A percentile compares a stretch with the other conserved stretches of the same genome.
Evolutionary conservation across 2,888 invertebrate species (phyloP).

Genomic region (Limenitis arthemis): DNA sequence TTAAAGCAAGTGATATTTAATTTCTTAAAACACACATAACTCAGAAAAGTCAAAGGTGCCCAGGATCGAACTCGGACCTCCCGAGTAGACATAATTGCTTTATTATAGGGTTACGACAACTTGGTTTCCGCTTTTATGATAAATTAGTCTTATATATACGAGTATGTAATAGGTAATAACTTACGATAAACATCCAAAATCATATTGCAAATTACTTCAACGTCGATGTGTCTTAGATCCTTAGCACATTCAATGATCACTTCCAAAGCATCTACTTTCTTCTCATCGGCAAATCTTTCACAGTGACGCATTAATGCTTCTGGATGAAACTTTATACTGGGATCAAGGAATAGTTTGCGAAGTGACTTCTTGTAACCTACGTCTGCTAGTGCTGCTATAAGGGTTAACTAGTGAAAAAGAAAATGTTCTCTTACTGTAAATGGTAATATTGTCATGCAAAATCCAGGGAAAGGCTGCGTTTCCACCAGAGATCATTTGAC

Average conservation of each 20-base stretch:
- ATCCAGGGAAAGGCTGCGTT: no score
- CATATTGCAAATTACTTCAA: constrained; percentile 52
- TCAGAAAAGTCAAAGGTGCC: no score
- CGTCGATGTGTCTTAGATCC: constrained; percentile 47
- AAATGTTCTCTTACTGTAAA: not conserved
- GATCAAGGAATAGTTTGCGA: constrained; percentile 64
- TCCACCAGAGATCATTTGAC: no score
- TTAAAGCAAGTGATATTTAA: no score
- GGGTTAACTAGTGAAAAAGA: constrained; percentile 40
- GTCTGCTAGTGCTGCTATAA: constrained; percentile 69
- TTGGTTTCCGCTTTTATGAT: no score
- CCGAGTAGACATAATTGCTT: no score
- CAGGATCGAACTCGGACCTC: no score
- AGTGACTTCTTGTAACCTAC: constrained; percentile 65
- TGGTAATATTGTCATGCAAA: not conserved
- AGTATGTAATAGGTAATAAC: constrained; percentile 30
- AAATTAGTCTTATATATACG: no score
- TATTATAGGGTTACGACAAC: no score
- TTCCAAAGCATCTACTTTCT: constrained; percentile 45
- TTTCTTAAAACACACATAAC: no score
- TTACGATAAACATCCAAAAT: constrained; percentile 68
- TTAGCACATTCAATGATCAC: constrained; percentile 45
- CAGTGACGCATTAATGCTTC: constrained; percentile 67
- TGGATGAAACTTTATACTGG: constrained; percentile 64
- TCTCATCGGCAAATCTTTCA: constrained; percentile 55